Conservation (phyloP, 2,888 invertebrate genomes). For the Odontomyia ornata region DNA sequence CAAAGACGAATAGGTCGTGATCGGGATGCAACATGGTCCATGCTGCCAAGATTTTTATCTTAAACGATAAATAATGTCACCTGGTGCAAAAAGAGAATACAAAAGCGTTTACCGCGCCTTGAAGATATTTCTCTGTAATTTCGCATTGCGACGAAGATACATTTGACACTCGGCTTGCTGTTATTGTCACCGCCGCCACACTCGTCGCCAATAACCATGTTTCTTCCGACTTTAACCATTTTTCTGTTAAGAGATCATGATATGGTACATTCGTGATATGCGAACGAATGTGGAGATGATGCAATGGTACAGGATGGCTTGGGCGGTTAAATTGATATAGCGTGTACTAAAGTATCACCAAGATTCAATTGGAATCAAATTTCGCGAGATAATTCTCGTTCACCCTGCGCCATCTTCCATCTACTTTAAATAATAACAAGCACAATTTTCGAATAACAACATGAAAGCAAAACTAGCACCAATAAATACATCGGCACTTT, state of each 20-base stretch:
- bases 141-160: background rate
- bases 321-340: background rate
- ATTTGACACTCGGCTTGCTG: slow-evolving; percentile 8
- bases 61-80: slow-evolving; percentile 43
- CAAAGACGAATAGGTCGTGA: slow-evolving; percentile 11
- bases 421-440: background rate
- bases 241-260: background rate
- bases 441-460: background rate
- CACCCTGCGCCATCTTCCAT: background rate
- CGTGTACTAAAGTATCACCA: too few species aligned
- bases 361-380: too few species aligned
- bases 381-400: too few species aligned
- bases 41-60: slow-evolving; percentile 47
- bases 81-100: background rate
- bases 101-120: slow-evolving; percentile 33
- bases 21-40: slow-evolving; percentile 42
- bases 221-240: background rate
- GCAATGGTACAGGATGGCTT: background rate
- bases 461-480: slow-evolving; percentile 9
- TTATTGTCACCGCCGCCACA: background rate
- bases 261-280: background rate
- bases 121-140: slow-evolving; percentile 19
- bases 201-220: background rate
- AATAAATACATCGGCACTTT: slow-evolving; percentile 29
- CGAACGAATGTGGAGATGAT: background rate